These are phyloP conservation scores for Rhagophthalmus giganteus DNA, from an alignment of 2,888 invertebrate genomes.

Conservation along the genomic window DNA sequence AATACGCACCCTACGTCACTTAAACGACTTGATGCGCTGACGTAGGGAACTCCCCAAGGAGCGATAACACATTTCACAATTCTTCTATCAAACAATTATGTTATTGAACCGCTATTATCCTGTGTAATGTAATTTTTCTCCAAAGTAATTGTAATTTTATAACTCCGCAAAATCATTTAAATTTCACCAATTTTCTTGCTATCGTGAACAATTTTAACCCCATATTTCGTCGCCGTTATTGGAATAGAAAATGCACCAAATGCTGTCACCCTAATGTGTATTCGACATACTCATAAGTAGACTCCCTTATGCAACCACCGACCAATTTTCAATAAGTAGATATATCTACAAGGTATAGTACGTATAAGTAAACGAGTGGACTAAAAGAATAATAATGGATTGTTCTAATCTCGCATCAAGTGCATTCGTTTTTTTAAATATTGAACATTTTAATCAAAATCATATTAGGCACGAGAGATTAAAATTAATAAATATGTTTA, in stretches of 20 bases:
- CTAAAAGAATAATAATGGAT: too few species aligned
- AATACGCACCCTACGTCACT: constrained; percentile 27
- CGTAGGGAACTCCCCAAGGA: constrained; percentile 26
- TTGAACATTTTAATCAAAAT: too few species aligned
- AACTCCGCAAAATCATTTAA: constrained; percentile 20
- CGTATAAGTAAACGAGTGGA: too few species aligned
- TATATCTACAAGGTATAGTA: too few species aligned
- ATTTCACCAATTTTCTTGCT: constrained; percentile 14
- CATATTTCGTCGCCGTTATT: constrained; percentile 13
- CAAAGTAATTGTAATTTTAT: constrained; percentile 32
- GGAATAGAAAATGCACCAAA: constrained; percentile 23
- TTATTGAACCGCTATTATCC: constrained; percentile 13
- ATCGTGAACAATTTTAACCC: constrained; percentile 11
- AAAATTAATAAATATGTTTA: too few species aligned
- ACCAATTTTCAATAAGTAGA: constrained; percentile 22
- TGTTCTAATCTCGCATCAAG: too few species aligned
- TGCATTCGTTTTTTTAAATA: too few species aligned
- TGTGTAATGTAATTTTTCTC: constrained; percentile 26
- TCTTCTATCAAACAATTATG: constrained; percentile 33
- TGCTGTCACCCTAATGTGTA: constrained; percentile 24
- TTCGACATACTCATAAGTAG: constrained; percentile 20
- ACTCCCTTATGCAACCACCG: constrained; percentile 18
- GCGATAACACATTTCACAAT: constrained; percentile 31
- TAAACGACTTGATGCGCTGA: constrained; percentile 15
- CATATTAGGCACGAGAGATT: too few species aligned